Evolutionary conservation across 2,888 invertebrate species (phyloP).

Genomic region (Drosophila multiciliata): DNA sequence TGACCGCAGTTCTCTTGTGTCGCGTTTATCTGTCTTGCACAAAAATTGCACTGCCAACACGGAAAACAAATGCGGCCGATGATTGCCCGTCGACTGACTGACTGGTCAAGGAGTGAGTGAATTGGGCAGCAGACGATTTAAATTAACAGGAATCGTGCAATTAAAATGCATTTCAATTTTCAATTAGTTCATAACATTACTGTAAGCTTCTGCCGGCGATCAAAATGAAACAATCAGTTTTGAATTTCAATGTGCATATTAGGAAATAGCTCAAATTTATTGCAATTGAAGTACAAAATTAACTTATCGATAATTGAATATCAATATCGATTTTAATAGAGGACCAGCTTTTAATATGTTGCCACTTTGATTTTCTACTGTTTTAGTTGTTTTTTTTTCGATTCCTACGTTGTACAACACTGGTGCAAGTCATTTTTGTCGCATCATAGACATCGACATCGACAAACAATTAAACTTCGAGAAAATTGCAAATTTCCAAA

Average conservation of each 20-base stretch:
- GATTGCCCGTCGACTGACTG: conserved; percentile 47
- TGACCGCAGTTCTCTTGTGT: neutral
- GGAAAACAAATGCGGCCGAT: conserved; percentile 57
- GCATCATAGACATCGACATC: neutral
- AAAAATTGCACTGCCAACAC: conserved; percentile 43
- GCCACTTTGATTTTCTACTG: neutral
- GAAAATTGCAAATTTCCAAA: neutral
- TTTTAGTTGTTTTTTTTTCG: neutral
- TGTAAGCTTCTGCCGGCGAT: neutral
- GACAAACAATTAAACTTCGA: neutral
- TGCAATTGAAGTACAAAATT: neutral
- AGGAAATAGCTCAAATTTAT: neutral
- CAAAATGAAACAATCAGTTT: neutral
- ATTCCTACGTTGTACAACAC: neutral
- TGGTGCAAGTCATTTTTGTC: neutral
- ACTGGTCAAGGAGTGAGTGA: conserved; percentile 16
- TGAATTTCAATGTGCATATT: neutral
- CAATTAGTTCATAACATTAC: conserved; percentile 21
- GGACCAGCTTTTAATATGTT: neutral
- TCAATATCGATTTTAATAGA: neutral
- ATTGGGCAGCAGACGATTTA: neutral
- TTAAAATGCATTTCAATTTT: conserved; percentile 34
- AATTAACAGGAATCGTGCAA: conserved; percentile 18
- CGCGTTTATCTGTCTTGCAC: conserved; percentile 27
- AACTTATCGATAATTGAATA: neutral